Evolutionary conservation across 2,797 vertebrate genomes (phyloP).

Genomic region (Falco berigora): DNA sequence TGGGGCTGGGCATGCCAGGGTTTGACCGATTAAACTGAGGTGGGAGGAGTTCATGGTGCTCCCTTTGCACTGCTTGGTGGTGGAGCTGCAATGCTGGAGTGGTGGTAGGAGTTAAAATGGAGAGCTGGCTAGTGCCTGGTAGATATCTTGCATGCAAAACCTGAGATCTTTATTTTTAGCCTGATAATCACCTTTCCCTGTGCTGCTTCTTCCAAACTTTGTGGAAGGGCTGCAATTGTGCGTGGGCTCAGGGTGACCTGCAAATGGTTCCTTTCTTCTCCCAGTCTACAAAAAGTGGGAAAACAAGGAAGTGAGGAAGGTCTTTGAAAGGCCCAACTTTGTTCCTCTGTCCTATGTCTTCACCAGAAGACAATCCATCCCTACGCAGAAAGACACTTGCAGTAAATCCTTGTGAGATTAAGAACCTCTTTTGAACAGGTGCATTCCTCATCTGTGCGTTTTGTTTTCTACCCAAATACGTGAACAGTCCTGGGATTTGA

Average conservation of each 20-base stretch:
- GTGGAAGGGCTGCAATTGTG: neutral
- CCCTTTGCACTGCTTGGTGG: neutral
- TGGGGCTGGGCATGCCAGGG: rapidly evolving
- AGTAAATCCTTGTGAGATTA: neutral
- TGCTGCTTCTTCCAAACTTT: neutral
- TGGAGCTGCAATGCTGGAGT: neutral
- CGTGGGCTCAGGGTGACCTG: neutral
- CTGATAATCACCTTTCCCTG: neutral
- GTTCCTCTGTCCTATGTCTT: neutral
- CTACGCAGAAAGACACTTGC: neutral
- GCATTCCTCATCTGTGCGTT: neutral
- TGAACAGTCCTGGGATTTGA: neutral
- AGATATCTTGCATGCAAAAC: neutral
- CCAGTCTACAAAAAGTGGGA: neutral
- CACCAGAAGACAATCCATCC: neutral
- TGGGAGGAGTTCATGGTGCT: neutral
- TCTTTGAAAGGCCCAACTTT: neutral
- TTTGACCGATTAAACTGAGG: neutral
- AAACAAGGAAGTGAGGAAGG: neutral
- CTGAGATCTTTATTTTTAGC: neutral
- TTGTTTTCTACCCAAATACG: neutral
- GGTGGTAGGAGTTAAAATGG: neutral
- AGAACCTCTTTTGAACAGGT: neutral
- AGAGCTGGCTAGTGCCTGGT: neutral
- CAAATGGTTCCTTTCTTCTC: neutral